phyloP scores from a whole-genome alignment of 2,797 vertebrate species.

The Hirundo rustica region DNA sequence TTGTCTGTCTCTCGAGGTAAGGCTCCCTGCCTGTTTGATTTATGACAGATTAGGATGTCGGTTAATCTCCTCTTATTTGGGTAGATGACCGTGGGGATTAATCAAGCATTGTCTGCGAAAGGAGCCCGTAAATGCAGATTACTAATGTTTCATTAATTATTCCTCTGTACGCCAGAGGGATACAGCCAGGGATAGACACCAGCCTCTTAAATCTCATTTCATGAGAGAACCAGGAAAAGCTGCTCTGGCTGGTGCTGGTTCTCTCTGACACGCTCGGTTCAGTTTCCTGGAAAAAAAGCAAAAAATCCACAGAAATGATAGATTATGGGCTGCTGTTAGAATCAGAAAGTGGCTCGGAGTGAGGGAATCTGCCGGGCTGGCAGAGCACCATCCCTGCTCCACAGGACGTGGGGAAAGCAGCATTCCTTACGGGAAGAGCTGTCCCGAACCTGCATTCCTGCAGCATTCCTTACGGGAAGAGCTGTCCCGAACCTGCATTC shows the following conservation, averaged over 20 bases:
- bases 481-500: too few species aligned
- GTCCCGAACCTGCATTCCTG: slow-evolving; percentile 39
- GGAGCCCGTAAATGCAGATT: slow-evolving; percentile 1
- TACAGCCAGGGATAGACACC: not conserved
- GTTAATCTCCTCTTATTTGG: slow-evolving; percentile 9
- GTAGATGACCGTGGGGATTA: not conserved
- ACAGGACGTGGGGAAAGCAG: slow-evolving; percentile 78
- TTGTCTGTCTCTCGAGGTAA: not conserved
- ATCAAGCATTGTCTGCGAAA: not conserved
- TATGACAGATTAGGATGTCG: not conserved
- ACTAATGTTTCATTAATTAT: not conserved
- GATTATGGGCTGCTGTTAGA: not conserved
- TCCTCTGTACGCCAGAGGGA: not conserved
- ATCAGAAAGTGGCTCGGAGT: not conserved
- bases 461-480: slow-evolving; percentile 65
- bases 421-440: slow-evolving; percentile 74
- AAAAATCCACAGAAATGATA: not conserved
- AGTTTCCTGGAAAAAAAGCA: not conserved
- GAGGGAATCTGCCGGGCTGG: not conserved
- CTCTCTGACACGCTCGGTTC: not conserved
- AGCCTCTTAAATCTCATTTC: not conserved
- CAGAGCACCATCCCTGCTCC: not conserved
- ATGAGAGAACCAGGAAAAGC: not conserved
- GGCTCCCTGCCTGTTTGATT: not conserved
- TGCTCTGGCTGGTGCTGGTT: not conserved